Evolutionary conservation across 2,888 invertebrate species (phyloP), one percentile per base, ranked within the genome.

Genomic region (Stenotaenia linearis): DNA sequence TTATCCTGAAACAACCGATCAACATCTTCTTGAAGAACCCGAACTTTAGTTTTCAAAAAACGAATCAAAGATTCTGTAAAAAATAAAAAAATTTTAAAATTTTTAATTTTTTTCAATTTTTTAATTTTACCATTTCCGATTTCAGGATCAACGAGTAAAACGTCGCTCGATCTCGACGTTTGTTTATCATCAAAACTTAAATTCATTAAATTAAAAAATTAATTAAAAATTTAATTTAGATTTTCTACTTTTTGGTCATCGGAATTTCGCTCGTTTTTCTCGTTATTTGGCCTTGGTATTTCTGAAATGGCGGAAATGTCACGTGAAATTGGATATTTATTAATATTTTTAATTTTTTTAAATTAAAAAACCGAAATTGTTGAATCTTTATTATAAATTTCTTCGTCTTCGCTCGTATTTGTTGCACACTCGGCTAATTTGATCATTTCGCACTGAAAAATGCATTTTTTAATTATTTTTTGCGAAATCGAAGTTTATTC

Each of bases 1-100:
- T 74, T 83, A 83, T 74, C 81, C 81, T 50, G 81, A 81, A 18
- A 82, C 37, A 40, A 82, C 80, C 37, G 23, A 30, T 45, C 78
- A 28, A 78, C 50, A 25, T 78, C 45, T 45, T 80, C 75, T 78
- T 77, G 75, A 40, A 80, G 75, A 25, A 69, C 35, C 32, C 78
- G 74, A 37, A 75, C 40, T 78, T 80, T 78, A 50, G 78, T 37
- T 75, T 74, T 75, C 30, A 80, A 28, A 28, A 40, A 45, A 45
- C 80, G n/a, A 56, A 80, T 69, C 74, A 69, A 18, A 7, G 77
- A 30, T 25, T 77, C 76, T 76, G 75, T 28, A 45, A 45, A 45
- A 12, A 45, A 23, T 56, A 23, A 23, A 23, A 21, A 21, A 15
- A 23, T 56, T 21, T 18, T n/a, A 56, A 56, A 18, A 3, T 18